These are phyloP conservation scores for Lithophane leautieri DNA, from an alignment of 2,888 invertebrate genomes.

Conservation along the genomic window DNA sequence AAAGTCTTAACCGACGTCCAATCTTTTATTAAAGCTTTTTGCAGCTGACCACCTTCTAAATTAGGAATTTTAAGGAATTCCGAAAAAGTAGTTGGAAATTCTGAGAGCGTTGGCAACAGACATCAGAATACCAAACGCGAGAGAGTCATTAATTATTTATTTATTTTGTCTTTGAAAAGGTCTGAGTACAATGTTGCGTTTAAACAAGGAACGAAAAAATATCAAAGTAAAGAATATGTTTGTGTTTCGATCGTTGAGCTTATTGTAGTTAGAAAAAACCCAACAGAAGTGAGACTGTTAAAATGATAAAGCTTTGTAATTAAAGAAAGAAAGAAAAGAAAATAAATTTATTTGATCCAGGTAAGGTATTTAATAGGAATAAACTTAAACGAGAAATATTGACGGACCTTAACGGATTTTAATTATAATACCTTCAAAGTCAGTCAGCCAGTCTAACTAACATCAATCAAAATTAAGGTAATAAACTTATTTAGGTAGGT, in stretches of 20 bases:
- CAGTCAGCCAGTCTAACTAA: too few species aligned
- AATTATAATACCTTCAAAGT: background rate
- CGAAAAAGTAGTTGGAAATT: background rate
- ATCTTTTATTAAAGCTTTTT: background rate
- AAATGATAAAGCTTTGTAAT: background rate
- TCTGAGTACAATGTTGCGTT: background rate
- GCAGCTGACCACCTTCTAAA: background rate
- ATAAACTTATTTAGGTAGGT: background rate
- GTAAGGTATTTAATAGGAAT: background rate
- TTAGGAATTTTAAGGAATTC: background rate
- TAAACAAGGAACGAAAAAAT: background rate
- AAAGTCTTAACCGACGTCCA: background rate
- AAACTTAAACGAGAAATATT: background rate
- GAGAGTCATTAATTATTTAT: slow-evolving; percentile 10
- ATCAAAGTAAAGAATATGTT: background rate
- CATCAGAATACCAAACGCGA: slow-evolving; percentile 22
- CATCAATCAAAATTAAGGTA: background rate
- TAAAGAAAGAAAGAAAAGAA: too few species aligned
- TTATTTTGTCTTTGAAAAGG: background rate
- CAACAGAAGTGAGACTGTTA: too few species aligned
- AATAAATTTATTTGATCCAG: too few species aligned
- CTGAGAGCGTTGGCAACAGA: background rate
- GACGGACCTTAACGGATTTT: background rate
- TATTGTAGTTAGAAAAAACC: background rate
- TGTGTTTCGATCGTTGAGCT: background rate